These are phyloP conservation scores for Probosciger aterrimus DNA, from an alignment of 2,113 vertebrate species.

Conservation along the genomic window DNA sequence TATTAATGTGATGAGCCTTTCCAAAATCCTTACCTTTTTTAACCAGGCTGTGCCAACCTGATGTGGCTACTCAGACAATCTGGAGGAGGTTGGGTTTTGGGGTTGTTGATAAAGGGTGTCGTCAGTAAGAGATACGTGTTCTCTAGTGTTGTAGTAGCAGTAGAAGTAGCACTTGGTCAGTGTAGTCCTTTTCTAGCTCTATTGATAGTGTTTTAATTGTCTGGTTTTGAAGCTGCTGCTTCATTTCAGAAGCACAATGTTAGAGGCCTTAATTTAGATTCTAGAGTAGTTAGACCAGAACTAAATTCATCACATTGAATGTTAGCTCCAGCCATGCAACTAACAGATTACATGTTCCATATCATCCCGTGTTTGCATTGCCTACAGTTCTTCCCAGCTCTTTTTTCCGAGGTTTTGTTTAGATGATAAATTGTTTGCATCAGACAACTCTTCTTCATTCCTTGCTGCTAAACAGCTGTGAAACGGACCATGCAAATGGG, in stretches of 20 bases:
- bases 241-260: background rate
- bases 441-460: background rate
- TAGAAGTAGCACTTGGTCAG: background rate
- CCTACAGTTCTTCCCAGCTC: background rate
- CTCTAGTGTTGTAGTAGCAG: background rate
- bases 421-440: background rate
- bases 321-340: background rate
- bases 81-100: background rate
- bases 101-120: background rate
- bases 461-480: background rate
- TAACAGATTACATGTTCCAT: accelerated
- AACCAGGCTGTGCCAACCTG: background rate
- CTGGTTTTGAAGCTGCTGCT: background rate
- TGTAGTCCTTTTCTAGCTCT: background rate
- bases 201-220: background rate
- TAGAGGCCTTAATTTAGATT: background rate
- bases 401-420: background rate
- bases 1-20: background rate
- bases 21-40: background rate
- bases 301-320: background rate
- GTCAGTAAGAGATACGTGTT: accelerated
- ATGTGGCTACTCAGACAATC: accelerated
- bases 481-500: background rate
- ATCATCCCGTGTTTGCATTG: background rate
- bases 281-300: background rate